Conservation (phyloP, 2,113 vertebrate genomes). For the Daphoenositta chrysoptera region DNA sequence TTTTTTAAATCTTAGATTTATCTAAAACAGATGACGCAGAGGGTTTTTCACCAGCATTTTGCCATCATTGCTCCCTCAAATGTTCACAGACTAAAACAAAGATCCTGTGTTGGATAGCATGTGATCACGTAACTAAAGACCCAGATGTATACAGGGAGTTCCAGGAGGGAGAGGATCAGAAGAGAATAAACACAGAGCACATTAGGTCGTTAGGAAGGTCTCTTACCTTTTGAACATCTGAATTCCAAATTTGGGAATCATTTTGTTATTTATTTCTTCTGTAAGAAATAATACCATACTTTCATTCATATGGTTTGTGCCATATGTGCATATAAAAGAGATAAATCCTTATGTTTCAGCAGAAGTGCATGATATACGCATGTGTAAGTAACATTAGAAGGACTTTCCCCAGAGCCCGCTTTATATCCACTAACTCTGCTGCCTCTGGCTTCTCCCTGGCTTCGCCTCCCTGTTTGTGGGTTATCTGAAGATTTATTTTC, state of each 20-base stretch:
- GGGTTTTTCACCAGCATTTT: neutral
- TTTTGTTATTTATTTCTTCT: neutral
- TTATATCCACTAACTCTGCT: neutral
- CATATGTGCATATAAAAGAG: neutral
- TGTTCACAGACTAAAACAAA: neutral
- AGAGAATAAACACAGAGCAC: neutral
- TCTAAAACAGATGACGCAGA: neutral
- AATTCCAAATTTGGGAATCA: neutral
- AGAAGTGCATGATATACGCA: conserved; percentile 21
- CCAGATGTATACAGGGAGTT: neutral
- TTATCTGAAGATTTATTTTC: conserved; percentile 57
- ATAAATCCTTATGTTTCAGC: conserved; percentile 15
- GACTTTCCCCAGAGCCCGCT: neutral
- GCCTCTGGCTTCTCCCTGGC: neutral
- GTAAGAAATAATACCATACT: neutral
- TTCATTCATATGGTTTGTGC: neutral
- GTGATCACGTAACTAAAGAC: neutral
- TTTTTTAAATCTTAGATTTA: neutral
- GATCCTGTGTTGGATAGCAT: neutral
- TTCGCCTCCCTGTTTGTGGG: neutral
- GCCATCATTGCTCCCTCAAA: neutral
- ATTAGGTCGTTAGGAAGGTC: neutral
- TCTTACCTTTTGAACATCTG: neutral
- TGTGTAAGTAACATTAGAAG: conserved; percentile 7
- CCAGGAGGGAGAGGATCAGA: neutral